Evolutionary conservation across 1,140 invertebrate genomes (phyloP).

Genomic region (Ridgeia piscesae): DNA sequence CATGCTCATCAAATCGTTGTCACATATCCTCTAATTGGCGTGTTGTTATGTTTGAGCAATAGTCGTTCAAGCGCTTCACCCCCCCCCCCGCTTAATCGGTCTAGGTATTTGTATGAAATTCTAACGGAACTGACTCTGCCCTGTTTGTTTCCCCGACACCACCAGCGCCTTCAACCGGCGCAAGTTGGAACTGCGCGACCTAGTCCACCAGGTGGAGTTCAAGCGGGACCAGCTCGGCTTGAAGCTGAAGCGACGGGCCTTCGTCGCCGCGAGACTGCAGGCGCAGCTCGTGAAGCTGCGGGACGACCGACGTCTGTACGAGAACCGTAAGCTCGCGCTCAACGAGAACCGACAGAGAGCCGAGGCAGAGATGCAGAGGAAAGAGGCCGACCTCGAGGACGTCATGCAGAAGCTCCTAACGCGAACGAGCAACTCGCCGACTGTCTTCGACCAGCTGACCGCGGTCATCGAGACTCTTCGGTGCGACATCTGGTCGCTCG

Average conservation of each 20-base stretch:
- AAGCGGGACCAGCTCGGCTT: not conserved
- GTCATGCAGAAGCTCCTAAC: conserved; percentile 5
- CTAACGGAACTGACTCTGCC: not conserved
- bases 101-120: no score
- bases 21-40: no score
- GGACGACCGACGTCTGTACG: not conserved
- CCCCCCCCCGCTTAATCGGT: no score
- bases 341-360: conserved; percentile 5
- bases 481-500: conserved; percentile 12
- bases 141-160: not conserved
- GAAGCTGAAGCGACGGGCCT: conserved; percentile 7
- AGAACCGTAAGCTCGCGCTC: not conserved
- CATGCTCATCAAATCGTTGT: no score
- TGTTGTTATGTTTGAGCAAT: no score
- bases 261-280: not conserved
- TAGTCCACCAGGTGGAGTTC: conserved; percentile 15
- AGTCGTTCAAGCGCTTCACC: no score
- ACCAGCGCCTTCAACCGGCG: conserved; percentile 5
- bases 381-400: conserved; percentile 14
- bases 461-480: conserved; percentile 2
- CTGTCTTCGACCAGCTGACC: conserved; percentile 17
- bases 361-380: conserved; percentile 10
- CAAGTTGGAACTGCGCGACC: conserved; percentile 19
- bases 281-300: not conserved
- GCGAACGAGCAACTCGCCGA: conserved; percentile 14